Evolutionary conservation across 1,140 invertebrate species (phyloP), one percentile per base, ranked within the genome.

Genomic region (Diachasmimorpha longicaudata): DNA sequence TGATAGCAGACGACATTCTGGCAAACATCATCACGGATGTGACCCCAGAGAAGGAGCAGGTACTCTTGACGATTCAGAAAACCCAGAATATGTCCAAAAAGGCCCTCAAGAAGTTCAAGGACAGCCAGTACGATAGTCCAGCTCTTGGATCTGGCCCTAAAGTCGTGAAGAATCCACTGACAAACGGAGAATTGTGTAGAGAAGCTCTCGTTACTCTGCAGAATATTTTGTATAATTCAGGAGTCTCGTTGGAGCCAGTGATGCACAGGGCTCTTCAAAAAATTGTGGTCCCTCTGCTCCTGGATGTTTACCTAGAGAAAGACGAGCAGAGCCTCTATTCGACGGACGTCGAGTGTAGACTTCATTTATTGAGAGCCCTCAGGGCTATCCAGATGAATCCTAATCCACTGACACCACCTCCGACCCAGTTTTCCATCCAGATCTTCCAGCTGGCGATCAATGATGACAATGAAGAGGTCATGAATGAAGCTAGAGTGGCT

Each of bases 361-460:
- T 86, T 9, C 70, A 83, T 72, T 68, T 88, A 25, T 23, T 88
- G 11, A 80, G 74, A 75, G 70, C 75, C 46, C 75, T 87, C 31
- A 81, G 79, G 71, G 77, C 76, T 21, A 70, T 86, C 48, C 81
- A 84, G 66, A 70, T 85, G 44, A 82, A 82, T 79, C 80, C 81
- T 19, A 81, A 86, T 79, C 75, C 82, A n/a, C 66, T 68, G 16
- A 72, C 72, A 13, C 70, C 79, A 67, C 69, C 81, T 9, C 82
- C 84, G 9, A 79, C 81, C 2, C 81, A 85, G 39, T 83, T 84
- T 72, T 81, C 74, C 36, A 63, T 84, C 36, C 77, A 84, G 72
- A 81, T 87, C 74, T 85, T 85, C 23, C 75, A 84, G n/a, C 78
- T 83, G 72, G 85, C 86, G 37, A 19, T 77, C 25, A 77, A 74